Conservation (phyloP, 2,113 vertebrate species). For the Eulemur macaco region DNA sequence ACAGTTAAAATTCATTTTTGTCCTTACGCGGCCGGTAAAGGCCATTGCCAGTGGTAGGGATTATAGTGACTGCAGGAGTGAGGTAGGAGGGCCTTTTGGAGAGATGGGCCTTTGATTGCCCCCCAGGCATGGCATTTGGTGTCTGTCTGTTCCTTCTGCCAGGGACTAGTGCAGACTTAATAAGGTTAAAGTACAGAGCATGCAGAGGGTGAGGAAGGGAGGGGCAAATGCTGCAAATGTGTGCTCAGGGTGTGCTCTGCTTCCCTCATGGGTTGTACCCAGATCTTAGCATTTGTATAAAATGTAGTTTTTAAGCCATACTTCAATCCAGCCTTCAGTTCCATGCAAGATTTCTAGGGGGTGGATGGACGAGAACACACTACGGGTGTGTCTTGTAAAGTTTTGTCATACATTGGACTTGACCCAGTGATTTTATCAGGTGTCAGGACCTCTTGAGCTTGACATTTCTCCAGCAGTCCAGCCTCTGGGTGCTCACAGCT, state of each 20-base stretch:
- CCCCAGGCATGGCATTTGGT: background rate
- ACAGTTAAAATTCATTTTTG: background rate
- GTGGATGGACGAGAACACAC: background rate
- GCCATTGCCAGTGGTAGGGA: background rate
- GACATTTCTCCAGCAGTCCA: too few species aligned
- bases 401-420: background rate
- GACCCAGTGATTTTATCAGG: background rate
- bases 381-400: background rate
- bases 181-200: too few species aligned
- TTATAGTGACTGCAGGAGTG: background rate
- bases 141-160: too few species aligned
- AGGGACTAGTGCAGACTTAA: too few species aligned
- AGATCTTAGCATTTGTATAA: background rate
- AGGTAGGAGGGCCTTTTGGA: background rate
- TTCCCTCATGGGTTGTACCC: background rate
- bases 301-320: background rate
- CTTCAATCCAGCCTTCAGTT: background rate
- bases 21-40: background rate
- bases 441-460: background rate
- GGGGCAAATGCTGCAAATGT: too few species aligned
- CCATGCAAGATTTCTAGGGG: background rate
- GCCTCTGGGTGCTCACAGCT: background rate
- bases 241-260: background rate
- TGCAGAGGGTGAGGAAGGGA: too few species aligned
- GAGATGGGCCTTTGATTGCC: background rate